phyloP scores from a whole-genome alignment of 2,888 invertebrate genomes.

The Dryococelus australis region DNA sequence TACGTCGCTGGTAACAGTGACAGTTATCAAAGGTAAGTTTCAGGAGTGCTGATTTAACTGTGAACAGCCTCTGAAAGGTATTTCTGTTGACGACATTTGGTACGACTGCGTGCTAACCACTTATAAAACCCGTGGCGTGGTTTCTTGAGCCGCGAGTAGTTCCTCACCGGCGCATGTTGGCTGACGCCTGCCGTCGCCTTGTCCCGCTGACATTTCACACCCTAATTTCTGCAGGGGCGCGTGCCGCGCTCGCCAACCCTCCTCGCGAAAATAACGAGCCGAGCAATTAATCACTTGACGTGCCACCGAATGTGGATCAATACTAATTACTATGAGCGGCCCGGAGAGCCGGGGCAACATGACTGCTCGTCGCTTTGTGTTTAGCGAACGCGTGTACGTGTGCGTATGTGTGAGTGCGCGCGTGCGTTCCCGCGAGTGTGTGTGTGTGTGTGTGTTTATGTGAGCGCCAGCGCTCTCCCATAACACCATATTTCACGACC shows the following conservation, averaged over 20 bases:
- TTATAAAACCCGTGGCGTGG: too few relatives aligned
- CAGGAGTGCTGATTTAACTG: too few relatives aligned
- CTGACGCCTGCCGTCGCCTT: too few relatives aligned
- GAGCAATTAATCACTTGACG: neutral
- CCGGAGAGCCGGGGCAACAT: neutral
- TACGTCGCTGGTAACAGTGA: too few relatives aligned
- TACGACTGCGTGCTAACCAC: too few relatives aligned
- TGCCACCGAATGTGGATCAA: constrained; percentile 16
- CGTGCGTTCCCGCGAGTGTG: neutral
- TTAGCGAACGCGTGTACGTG: neutral
- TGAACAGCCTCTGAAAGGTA: too few relatives aligned
- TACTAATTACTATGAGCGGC: constrained; percentile 9
- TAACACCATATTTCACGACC: neutral
- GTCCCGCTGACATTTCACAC: too few relatives aligned
- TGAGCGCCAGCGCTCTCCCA: neutral
- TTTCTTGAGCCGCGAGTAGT: too few relatives aligned
- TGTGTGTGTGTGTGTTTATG: neutral
- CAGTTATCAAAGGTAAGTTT: too few relatives aligned
- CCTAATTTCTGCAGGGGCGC: neutral
- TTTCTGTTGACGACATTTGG: too few relatives aligned
- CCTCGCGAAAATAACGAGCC: constrained; percentile 2
- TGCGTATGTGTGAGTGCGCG: neutral
- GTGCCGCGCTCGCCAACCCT: neutral
- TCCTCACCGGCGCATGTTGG: too few relatives aligned
- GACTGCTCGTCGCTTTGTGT: constrained; percentile 16